These are phyloP conservation scores for Hoplodrina ambigua DNA, from an alignment of 2,888 invertebrate genomes.

Conservation along the genomic window DNA sequence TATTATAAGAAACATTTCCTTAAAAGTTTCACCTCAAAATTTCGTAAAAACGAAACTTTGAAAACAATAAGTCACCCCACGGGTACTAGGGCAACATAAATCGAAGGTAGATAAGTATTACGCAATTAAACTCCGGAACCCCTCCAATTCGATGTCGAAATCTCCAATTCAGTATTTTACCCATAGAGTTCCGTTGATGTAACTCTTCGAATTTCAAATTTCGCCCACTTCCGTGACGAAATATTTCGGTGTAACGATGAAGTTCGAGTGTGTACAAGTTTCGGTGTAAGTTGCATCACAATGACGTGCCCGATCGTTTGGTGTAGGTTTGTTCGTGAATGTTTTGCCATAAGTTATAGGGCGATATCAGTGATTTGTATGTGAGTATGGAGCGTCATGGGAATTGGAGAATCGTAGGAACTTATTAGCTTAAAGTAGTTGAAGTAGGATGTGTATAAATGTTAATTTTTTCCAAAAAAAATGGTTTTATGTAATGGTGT, in stretches of 20 bases:
- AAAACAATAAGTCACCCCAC: constrained; percentile 28
- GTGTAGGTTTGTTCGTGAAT: constrained; percentile 46
- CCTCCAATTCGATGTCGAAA: constrained; percentile 48
- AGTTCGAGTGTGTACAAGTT: constrained; percentile 77
- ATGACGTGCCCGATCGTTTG: constrained; percentile 38
- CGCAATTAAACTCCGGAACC: constrained; percentile 55
- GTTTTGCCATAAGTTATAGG: constrained; percentile 15
- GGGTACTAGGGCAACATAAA: constrained; percentile 38
- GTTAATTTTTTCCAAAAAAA: too few relatives aligned
- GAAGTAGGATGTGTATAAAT: neutral
- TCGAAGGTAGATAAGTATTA: constrained; percentile 34
- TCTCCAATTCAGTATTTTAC: constrained; percentile 38
- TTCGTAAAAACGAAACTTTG: constrained; percentile 29
- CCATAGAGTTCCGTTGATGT: constrained; percentile 63
- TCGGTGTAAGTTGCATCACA: constrained; percentile 77
- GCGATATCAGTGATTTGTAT: constrained; percentile 25
- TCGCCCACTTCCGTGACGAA: constrained; percentile 72
- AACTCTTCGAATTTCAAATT: constrained; percentile 76
- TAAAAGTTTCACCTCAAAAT: constrained; percentile 22
- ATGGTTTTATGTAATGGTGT: neutral
- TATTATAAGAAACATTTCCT: constrained; percentile 32
- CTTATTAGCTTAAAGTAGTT: neutral
- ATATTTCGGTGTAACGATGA: constrained; percentile 72
- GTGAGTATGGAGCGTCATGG: constrained; percentile 14
- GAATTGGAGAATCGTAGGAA: constrained; percentile 2